phyloP scores from a whole-genome alignment of 1,140 invertebrate genomes.

The Psilanteris sp. region DNA sequence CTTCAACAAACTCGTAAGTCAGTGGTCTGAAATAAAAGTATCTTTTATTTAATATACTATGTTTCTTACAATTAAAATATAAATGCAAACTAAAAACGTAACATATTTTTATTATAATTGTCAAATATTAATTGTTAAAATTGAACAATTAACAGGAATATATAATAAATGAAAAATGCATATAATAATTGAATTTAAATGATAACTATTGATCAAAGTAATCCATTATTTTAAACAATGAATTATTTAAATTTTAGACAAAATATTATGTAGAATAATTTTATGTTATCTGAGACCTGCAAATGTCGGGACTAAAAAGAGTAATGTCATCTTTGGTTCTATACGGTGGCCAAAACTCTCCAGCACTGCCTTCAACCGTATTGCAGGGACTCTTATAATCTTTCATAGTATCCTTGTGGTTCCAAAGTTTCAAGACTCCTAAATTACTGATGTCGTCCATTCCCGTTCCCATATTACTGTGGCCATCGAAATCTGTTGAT shows the following conservation, averaged over 20 bases:
- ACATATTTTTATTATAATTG: slow-evolving; percentile 11
- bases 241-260: no score
- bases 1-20: slow-evolving; percentile 69
- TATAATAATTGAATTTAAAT: no score
- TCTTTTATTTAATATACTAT: no score
- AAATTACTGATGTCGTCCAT: slow-evolving; percentile 81
- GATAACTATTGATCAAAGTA: no score
- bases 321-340: slow-evolving; percentile 80
- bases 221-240: no score
- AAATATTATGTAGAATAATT: no score
- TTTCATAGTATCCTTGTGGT: slow-evolving; percentile 82
- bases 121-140: no score
- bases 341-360: slow-evolving; percentile 87
- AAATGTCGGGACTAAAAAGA: slow-evolving; percentile 86
- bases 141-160: no score
- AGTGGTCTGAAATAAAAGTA: slow-evolving; percentile 61
- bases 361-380: slow-evolving; percentile 84
- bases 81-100: no score
- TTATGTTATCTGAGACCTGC: no score
- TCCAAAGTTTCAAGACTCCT: slow-evolving; percentile 85
- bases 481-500: slow-evolving; percentile 85
- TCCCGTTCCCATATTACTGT: slow-evolving; percentile 87
- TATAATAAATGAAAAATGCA: no score
- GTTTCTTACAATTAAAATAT: no score
- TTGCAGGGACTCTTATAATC: slow-evolving; percentile 83